Evolutionary conservation across 35 echinoderm and acorn worm genomes (phyloP).

Genomic region (Diadema setosum): DNA sequence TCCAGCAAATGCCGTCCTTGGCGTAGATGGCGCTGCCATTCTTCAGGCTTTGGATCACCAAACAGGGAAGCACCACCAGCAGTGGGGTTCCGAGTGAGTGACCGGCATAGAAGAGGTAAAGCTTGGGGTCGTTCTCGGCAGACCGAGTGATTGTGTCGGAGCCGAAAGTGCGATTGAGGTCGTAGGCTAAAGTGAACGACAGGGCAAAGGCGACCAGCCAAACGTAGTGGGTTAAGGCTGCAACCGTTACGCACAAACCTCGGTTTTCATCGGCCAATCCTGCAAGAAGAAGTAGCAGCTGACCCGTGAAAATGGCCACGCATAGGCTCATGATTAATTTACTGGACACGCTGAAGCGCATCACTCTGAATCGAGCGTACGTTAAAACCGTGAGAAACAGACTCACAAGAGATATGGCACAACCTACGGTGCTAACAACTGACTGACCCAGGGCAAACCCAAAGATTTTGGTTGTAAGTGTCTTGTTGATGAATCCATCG

Average conservation of each 20-base stretch:
- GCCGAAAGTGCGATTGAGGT: conserved; percentile 12
- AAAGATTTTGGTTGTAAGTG: neutral
- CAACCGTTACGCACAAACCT: neutral
- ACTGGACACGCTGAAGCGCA: neutral
- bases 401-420: neutral
- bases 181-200: neutral
- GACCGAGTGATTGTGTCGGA: neutral
- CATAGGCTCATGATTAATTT: neutral
- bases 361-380: neutral
- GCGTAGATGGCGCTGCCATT: neutral
- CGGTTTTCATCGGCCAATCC: neutral
- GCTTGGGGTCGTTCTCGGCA: neutral
- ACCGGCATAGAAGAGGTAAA: neutral
- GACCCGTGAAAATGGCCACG: neutral
- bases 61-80: neutral
- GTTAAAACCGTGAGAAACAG: neutral
- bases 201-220: conserved; percentile 6
- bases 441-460: neutral
- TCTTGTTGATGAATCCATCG: neutral
- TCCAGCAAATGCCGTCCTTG: neutral
- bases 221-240: neutral
- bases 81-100: neutral
- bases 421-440: neutral
- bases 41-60: neutral
- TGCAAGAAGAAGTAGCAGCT: neutral